Base-by-base conservation (phyloP, 2,113 vertebrate species). In the Corvus moneduloides region DNA sequence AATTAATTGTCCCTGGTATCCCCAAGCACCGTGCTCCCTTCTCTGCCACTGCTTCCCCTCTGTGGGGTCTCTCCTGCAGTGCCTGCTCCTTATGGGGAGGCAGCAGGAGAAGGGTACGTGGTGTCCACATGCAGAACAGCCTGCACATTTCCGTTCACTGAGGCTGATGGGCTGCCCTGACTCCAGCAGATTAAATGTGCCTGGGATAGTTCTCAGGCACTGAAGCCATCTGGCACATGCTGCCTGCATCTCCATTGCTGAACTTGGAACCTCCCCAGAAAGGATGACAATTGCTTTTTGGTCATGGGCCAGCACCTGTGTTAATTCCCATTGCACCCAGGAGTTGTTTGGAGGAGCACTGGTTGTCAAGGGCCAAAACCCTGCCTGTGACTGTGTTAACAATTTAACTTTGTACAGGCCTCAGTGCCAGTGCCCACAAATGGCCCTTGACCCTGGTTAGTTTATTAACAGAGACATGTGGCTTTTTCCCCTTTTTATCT, bases 171-270 rank as follows among this genome's bases (percentile, higher is more conserved):
- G n/a, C 59, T 81, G 59, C 52, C 68, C 91, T 1, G 1, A 8
- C 55, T 92, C 19, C 63, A 28, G 63, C 41, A 84, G 37, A n/a
- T 55, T 17, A 22, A 67, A 46, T 26, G 48, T 74, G 59, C 43
- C 83, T 88, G 59, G 90, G 95, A 90, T 80, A 64, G 3, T 63
- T 63, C 83, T 90, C 59, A 88, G 71, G 27, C 16, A 6, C 49
- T 54, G 71, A 58, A 69, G 39, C 95, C 90, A 92, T 86, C 79
- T 95, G 89, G 72, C 33, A 48, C 62, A 20, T 28, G 52, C 72
- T 75, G 61, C 69, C 46, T 75, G 33, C 23, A 24, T 69, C n/a
- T 80, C 35, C 41, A 6, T 3, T 39, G 75, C 64, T 84, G 41
- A 63, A 6, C 33, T 39, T 58, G 26, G 48, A 80, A 26, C 16